These are phyloP conservation scores for Pocillopora meandrina DNA, from an alignment of 92 coral and sea anemone species.

Conservation along the genomic window DNA sequence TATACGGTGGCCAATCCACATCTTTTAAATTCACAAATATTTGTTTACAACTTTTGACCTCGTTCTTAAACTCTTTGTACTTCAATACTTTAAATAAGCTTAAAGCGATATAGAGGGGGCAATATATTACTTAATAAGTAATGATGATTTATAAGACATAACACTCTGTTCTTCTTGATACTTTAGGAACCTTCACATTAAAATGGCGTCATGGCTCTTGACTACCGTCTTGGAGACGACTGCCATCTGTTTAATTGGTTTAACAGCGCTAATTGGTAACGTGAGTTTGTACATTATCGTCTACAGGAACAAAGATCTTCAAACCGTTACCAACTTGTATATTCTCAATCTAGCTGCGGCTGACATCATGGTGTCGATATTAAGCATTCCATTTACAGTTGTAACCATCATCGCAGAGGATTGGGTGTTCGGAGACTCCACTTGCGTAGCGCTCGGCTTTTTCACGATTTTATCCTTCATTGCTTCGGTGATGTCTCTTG, in stretches of 20 bases:
- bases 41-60: no score
- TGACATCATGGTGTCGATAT: constrained; percentile 63
- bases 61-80: no score
- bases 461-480: constrained; percentile 63
- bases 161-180: no score
- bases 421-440: constrained; percentile 61
- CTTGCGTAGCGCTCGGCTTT: constrained; percentile 57
- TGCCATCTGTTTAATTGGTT: constrained; percentile 43
- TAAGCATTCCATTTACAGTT: constrained; percentile 68
- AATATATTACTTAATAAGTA: no score
- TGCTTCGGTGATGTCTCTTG: constrained; percentile 74
- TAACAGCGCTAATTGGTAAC: constrained; percentile 61
- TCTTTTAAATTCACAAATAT: no score
- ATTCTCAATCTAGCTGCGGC: constrained; percentile 69
- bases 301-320: constrained; percentile 35
- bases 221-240: constrained; percentile 40
- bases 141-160: no score
- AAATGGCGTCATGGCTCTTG: not conserved
- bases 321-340: constrained; percentile 61
- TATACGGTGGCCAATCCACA: no score
- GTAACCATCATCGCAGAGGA: constrained; percentile 43
- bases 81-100: no score
- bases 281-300: constrained; percentile 55
- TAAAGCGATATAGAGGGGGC: no score
- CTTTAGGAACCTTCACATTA: no score